phyloP scores from a whole-genome alignment of 2,113 vertebrate species.

The Callopanchax toddi region DNA sequence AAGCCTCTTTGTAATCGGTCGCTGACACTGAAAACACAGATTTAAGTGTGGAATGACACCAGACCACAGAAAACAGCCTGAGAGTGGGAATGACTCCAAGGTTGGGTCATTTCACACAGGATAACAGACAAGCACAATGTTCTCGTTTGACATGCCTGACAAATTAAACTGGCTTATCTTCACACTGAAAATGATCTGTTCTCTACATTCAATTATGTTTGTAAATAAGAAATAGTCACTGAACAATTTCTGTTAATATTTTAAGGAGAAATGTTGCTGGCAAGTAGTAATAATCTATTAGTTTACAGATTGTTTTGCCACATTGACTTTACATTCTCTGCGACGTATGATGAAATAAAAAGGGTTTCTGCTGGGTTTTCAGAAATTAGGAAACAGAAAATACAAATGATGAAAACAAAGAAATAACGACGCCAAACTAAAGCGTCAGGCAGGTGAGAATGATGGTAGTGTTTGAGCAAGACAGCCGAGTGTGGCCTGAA shows the following conservation, averaged over 20 bases:
- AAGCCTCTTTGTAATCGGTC: slow-evolving; percentile 68
- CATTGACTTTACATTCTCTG: background rate
- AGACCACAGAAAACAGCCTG: slow-evolving; percentile 38
- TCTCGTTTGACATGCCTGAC: slow-evolving; percentile 46
- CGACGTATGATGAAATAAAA: no score
- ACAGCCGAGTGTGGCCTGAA: no score
- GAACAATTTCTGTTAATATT: background rate
- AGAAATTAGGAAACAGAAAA: no score
- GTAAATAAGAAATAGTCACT: slow-evolving; percentile 15
- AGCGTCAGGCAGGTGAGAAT: no score
- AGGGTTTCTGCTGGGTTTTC: no score
- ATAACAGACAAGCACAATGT: slow-evolving; percentile 59
- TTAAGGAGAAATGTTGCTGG: background rate
- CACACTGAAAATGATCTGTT: slow-evolving; percentile 35
- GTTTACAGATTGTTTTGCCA: background rate
- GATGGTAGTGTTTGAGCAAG: no score
- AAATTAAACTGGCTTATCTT: slow-evolving; percentile 59
- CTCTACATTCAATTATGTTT: slow-evolving; percentile 15
- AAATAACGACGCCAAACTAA: no score
- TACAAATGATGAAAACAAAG: no score
- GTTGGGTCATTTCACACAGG: slow-evolving; percentile 23
- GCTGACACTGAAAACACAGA: slow-evolving; percentile 59
- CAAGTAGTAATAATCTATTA: background rate
- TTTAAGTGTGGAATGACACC: slow-evolving; percentile 50
- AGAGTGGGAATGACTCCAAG: slow-evolving; percentile 36